These are phyloP conservation scores for Meteorus sp. DNA, from an alignment of 1,140 invertebrate species.

Conservation along the genomic window DNA sequence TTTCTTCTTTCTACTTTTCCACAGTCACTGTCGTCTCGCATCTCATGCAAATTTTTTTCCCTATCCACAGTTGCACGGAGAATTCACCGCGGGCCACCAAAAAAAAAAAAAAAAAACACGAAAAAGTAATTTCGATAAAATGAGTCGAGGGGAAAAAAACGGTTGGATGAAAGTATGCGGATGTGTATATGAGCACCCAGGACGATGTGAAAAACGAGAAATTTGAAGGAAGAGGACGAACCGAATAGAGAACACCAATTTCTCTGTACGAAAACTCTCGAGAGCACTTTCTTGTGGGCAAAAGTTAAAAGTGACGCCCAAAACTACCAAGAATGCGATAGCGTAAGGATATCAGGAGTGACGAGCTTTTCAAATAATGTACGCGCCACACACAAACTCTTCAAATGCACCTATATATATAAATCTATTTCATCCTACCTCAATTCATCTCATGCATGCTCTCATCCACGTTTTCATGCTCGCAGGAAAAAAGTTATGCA, in stretches of 20 bases:
- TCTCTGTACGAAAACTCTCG: constrained; percentile 6
- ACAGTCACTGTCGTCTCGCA: no score
- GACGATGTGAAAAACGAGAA: not conserved
- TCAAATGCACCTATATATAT: not conserved
- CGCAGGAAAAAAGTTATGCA: no score
- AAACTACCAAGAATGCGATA: constrained; percentile 1
- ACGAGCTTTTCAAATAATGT: not conserved
- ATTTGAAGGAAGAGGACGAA: not conserved
- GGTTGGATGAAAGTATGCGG: not conserved
- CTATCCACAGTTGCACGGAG: not conserved
- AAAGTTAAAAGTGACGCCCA: constrained; percentile 9
- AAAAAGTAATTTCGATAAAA: constrained; percentile 9
- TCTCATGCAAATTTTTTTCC: constrained; percentile 16
- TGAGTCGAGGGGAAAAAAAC: not conserved
- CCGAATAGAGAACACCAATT: no score
- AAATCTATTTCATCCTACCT: not conserved
- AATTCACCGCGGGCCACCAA: not conserved
- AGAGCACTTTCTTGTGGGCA: constrained; percentile 11
- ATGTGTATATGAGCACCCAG: no score
- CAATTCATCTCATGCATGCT: not conserved
- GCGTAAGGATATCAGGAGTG: not conserved
- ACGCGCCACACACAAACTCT: not conserved
- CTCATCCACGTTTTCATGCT: no score
- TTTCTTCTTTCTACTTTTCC: no score
- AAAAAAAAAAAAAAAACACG: no score